Conservation (phyloP, 2,113 vertebrate genomes). For the Orthochromis malagaraziensis region DNA sequence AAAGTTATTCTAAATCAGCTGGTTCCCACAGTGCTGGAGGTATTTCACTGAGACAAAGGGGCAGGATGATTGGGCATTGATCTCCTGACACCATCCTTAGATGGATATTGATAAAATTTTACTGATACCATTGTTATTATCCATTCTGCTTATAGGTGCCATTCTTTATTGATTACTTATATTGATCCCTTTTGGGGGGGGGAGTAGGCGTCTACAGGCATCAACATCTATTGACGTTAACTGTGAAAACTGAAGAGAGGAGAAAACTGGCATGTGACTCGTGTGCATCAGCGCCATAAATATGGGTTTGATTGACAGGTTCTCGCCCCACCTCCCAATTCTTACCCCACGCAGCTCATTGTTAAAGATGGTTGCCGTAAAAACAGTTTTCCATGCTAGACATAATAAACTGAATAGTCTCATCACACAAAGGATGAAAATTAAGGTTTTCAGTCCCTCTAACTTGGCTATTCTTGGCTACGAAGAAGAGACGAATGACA, state of each 20-base stretch:
- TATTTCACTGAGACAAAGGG: background rate
- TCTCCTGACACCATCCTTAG: background rate
- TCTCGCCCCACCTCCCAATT: background rate
- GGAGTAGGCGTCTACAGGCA: fast-evolving
- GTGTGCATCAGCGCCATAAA: background rate
- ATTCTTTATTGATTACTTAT: background rate
- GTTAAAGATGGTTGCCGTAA: background rate
- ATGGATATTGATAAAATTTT: background rate
- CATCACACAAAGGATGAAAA: background rate
- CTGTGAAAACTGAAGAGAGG: background rate
- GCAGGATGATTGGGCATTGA: background rate
- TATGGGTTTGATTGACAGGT: background rate
- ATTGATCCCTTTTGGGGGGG: background rate
- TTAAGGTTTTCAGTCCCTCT: background rate
- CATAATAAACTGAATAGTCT: background rate
- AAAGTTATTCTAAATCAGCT: background rate
- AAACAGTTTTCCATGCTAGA: background rate
- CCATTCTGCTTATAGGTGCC: background rate
- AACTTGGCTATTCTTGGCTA: background rate
- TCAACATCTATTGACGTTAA: background rate
- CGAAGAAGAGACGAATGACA: background rate
- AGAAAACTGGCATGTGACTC: background rate
- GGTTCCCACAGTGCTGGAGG: background rate
- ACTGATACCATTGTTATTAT: background rate
- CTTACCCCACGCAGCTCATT: background rate